Evolutionary conservation across 2,797 vertebrate genomes (phyloP).

Genomic region (Echeneis naucrates): DNA sequence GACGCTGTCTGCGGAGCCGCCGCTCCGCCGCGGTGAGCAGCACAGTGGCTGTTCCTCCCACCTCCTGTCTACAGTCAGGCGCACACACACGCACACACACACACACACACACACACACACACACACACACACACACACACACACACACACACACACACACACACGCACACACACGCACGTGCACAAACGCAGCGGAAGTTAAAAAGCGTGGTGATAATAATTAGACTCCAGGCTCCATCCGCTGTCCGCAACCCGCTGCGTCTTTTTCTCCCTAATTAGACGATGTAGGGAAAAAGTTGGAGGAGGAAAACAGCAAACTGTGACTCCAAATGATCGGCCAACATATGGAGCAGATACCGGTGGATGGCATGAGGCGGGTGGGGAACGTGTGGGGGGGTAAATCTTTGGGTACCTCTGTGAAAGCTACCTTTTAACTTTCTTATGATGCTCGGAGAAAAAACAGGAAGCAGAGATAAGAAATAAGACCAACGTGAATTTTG

Average conservation of each 20-base stretch:
- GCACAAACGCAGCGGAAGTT: conserved; percentile 62
- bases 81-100: conserved; percentile 36
- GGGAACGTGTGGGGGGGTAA: conserved; percentile 46
- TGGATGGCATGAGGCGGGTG: conserved; percentile 48
- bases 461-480: neutral
- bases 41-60: conserved; percentile 69
- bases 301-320: conserved; percentile 48
- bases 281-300: conserved; percentile 60
- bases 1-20: conserved; percentile 72
- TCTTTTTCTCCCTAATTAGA: conserved; percentile 51
- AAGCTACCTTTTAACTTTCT: conserved; percentile 68
- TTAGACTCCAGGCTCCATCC: conserved; percentile 69
- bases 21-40: conserved; percentile 53
- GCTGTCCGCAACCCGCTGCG: conserved; percentile 75
- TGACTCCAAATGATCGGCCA: conserved; percentile 63
- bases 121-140: conserved; percentile 7
- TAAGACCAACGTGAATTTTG: too few relatives aligned
- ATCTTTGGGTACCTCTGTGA: conserved; percentile 53
- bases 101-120: conserved; percentile 2
- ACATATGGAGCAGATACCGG: conserved; percentile 62
- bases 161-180: conserved; percentile 16
- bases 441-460: conserved; percentile 31
- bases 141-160: conserved; percentile 42
- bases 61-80: conserved; percentile 60
- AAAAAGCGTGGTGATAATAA: conserved; percentile 72